Percentiles rank a stretch among this genome's conserved stretches.
Conservation (phyloP, 2,113 vertebrate genomes). For the Sardina pilchardus region DNA sequence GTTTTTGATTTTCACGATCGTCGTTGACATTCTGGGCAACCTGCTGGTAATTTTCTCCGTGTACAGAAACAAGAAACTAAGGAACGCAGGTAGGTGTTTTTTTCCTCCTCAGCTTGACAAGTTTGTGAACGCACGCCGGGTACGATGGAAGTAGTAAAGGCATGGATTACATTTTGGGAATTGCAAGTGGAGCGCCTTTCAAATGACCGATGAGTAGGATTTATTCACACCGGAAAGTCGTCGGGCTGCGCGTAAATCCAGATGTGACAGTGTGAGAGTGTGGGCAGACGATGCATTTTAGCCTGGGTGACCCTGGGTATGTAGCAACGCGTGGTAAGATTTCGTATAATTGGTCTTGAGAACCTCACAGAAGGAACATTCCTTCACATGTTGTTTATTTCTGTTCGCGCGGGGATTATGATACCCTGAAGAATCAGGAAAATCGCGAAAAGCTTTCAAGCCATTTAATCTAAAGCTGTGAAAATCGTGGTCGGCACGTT, state of each 20-base stretch:
- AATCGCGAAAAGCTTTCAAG: background rate
- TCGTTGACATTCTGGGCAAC: constrained; percentile 91
- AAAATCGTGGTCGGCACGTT: background rate
- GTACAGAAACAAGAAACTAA: constrained; percentile 89
- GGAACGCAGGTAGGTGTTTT: constrained; percentile 79
- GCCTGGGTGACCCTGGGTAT: background rate
- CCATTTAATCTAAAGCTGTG: background rate
- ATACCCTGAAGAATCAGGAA: background rate
- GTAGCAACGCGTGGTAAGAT: background rate
- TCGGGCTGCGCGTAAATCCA: background rate
- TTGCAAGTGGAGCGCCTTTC: background rate
- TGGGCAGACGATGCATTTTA: too few species aligned
- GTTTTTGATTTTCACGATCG: constrained; percentile 90
- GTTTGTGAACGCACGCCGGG: background rate
- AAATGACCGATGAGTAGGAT: background rate
- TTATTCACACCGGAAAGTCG: background rate
- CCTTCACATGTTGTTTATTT: background rate
- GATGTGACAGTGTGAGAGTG: background rate
- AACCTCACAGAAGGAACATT: background rate
- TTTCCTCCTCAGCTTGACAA: background rate
- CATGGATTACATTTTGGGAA: background rate
- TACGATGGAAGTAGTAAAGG: background rate
- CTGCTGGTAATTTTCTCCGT: constrained; percentile 92
- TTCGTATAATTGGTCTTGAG: background rate
- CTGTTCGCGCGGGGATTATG: background rate